Base-by-base conservation (phyloP, 2,888 invertebrate species). In the Drosophila kuntzei region DNA sequence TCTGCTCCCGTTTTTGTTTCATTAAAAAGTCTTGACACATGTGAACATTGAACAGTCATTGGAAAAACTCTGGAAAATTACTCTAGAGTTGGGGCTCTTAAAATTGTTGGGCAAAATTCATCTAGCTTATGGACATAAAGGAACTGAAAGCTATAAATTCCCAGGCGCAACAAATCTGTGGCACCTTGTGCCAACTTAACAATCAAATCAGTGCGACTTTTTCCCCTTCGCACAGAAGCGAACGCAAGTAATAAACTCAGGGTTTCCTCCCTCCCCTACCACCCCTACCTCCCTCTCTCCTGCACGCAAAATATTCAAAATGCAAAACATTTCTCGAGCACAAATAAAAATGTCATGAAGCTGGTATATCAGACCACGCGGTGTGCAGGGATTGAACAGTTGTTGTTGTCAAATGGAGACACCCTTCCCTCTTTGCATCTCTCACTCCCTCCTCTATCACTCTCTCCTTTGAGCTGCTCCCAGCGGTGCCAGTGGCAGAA, bases 311-410 rank as follows among this genome's bases (percentile, higher is more conserved):
- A 65, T 79, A 85, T 87, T 79, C 82, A 87, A 87, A 87, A 89
- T 89, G 89, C 88, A 79, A 87, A 87, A 70, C 86, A 75, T 79
- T 81, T 62, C 66, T 65, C 58, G 68, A 62, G 79, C 76, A 80
- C 84, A 79, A 83, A 81, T 81, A 87, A 88, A 87, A 89, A 80
- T 75, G 78, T 83, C 82, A 78, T 85, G 76, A 71, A 78, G 71
- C 71, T 60, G 58, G 69, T 71, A 71, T 68, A 79, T 71, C 71
- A 74, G 63, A 37, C 54, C 57, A 43, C 22, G 61, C 29, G 2
- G 39, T 37, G 37, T 62, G 66, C 74, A 50, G 75, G 74, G 75
- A 75, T 75, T 75, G 73, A 73, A 58, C 47, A 67, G 55, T 59
- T 60, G 47, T 44, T 54, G 18, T 55, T 55, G 51, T 60, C 44